These are phyloP conservation scores for Rhamphomyia laevipes DNA, from an alignment of 2,888 invertebrate species.

Conservation along the genomic window DNA sequence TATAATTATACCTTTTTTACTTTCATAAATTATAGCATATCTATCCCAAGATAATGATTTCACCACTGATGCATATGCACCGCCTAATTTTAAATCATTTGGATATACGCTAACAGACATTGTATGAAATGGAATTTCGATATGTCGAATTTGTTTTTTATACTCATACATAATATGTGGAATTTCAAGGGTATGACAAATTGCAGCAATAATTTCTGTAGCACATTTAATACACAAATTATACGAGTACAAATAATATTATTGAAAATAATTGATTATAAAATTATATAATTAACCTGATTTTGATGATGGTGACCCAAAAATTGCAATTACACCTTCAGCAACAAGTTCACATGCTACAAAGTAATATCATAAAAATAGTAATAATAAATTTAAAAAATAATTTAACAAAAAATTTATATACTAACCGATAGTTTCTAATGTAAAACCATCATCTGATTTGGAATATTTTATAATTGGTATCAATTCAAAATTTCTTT, in stretches of 20 bases:
- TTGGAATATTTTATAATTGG: constrained; percentile 27
- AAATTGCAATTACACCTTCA: constrained; percentile 41
- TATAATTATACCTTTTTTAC: constrained; percentile 56
- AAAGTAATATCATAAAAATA: constrained; percentile 13
- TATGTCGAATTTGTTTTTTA: constrained; percentile 39
- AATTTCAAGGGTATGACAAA: constrained; percentile 51
- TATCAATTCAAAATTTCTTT: constrained; percentile 29
- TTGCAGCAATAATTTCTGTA: constrained; percentile 38
- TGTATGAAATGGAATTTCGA: constrained; percentile 37
- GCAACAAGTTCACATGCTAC: constrained; percentile 13
- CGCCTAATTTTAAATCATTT: constrained; percentile 47
- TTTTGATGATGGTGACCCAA: constrained; percentile 44
- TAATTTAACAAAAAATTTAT: neutral
- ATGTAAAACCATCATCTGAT: constrained; percentile 26
- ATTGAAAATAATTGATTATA: neutral
- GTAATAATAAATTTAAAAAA: neutral
- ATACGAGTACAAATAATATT: neutral
- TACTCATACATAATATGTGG: constrained; percentile 51
- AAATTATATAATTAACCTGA: constrained; percentile 18
- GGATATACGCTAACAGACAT: constrained; percentile 62
- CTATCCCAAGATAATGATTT: constrained; percentile 65
- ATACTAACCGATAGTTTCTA: constrained; percentile 31
- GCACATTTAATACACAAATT: neutral
- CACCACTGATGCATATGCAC: constrained; percentile 62
- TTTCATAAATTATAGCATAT: constrained; percentile 74